Evolutionary conservation across 2,113 vertebrate genomes (phyloP), one percentile per base, ranked within the genome.

Genomic region (Pseudorectes ferrugineus): DNA sequence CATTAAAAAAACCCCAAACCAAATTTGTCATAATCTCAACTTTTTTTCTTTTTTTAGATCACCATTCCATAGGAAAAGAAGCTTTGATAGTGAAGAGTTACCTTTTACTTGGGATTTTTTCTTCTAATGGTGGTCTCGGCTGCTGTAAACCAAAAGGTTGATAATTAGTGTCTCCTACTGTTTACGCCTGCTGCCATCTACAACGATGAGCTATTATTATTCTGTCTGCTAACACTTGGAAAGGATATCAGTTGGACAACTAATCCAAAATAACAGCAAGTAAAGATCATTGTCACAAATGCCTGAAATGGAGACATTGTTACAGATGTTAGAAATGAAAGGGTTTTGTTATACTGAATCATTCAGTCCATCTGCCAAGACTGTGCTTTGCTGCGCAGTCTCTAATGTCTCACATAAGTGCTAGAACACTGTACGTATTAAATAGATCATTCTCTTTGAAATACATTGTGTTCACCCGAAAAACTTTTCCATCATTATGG

Each of bases 121-220:
- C 51, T 74, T 73, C 77, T 70, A 80, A 54, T 95, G 78, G 71
- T 51, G 59, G 35, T 88, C 85, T 89, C 67, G 83, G 85, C 85
- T 93, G 54, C 72, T 70, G 43, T 67, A 92, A 93, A 90, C 71
- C 42, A 48, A 73, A 54, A 83, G 82, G n/a, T 38, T 83, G 58
- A 48, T 89, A 93, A 96, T 96, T 95, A 95, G 65, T 63, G 75
- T 94, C 92, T 90, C 54, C 71, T 62, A 54, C 72, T 92, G 87
- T 94, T 96, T 95, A 94, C 4, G 43, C 71, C 72, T 90, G 67
- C 92, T 96, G 93, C 85, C 67, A 48, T 79, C 85, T 73, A 85
- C 74, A 92, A 33, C 0, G 4, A 90, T 74, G 54, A 94, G 40
- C 81, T 94, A 23, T 92, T 96, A 95, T 95, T 96, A 93, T 80